A percentile compares a stretch with the other conserved stretches of the same genome.
Evolutionary conservation across 2,888 invertebrate species (phyloP).

Genomic region (Graphium colonna): DNA sequence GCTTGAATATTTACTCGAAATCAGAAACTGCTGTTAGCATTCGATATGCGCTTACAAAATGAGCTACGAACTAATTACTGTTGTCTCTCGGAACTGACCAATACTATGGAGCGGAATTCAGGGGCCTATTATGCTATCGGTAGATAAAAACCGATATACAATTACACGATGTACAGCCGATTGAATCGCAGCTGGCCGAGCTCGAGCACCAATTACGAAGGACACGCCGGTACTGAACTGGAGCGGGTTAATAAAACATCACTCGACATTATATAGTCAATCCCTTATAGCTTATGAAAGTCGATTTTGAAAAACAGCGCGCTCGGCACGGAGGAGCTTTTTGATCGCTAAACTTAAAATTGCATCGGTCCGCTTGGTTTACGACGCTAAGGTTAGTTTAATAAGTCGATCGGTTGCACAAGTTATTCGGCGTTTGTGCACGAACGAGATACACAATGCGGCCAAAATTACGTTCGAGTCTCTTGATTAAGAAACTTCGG

Average conservation of each 20-base stretch:
- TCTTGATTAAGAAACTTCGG: too few relatives aligned
- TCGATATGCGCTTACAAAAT: slow-evolving; percentile 12
- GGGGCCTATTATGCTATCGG: slow-evolving; percentile 24
- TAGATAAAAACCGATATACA: slow-evolving; percentile 27
- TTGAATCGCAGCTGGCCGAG: slow-evolving; percentile 31
- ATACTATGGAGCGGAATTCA: not conserved
- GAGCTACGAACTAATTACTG: slow-evolving; percentile 21
- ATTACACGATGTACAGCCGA: slow-evolving; percentile 30
- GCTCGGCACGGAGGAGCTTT: slow-evolving; percentile 4
- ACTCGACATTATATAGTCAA: not conserved
- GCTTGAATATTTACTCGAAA: slow-evolving; percentile 16
- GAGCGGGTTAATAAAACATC: slow-evolving; percentile 5
- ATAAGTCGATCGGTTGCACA: slow-evolving; percentile 15
- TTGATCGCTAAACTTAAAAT: slow-evolving; percentile 16
- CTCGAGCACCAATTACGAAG: slow-evolving; percentile 34
- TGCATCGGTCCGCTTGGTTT: slow-evolving; percentile 13
- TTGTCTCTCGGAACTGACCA: slow-evolving; percentile 12
- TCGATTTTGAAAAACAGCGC: slow-evolving; percentile 10
- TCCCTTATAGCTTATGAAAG: not conserved
- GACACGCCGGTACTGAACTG: not conserved
- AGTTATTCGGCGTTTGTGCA: slow-evolving; percentile 11
- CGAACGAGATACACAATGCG: not conserved
- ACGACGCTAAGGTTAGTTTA: slow-evolving; percentile 16
- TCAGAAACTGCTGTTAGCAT: slow-evolving; percentile 15
- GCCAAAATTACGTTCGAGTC: not conserved